phyloP scores from a whole-genome alignment of 2,888 invertebrate genomes.

The Habrosyne pyritoides region DNA sequence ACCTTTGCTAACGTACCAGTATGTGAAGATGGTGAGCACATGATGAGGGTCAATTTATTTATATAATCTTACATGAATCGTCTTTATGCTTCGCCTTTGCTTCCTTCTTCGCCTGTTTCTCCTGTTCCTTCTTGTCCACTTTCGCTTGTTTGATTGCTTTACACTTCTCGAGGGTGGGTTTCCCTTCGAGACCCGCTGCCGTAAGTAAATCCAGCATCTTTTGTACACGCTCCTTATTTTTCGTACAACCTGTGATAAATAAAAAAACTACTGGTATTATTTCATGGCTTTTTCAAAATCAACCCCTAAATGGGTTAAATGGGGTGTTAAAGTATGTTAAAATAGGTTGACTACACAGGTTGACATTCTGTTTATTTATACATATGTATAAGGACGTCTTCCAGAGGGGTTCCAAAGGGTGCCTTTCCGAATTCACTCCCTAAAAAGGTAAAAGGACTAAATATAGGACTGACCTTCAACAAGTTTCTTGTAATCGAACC shows the following conservation, averaged over 20 bases:
- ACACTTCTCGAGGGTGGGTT: conserved; percentile 76
- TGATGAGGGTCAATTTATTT: neutral
- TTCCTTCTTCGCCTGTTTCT: conserved; percentile 71
- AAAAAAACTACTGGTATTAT: no score
- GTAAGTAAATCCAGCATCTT: conserved; percentile 72
- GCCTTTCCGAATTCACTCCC: no score
- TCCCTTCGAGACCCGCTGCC: conserved; percentile 77
- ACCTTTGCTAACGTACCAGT: no score
- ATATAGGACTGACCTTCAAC: conserved; percentile 68
- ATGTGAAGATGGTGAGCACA: no score
- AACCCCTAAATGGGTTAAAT: no score
- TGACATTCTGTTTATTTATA: no score
- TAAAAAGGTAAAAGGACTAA: no score
- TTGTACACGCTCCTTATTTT: conserved; percentile 78
- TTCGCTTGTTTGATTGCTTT: conserved; percentile 70
- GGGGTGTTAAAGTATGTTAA: no score
- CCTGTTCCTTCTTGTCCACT: conserved; percentile 69
- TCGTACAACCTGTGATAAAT: conserved; percentile 68
- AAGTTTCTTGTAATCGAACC: conserved; percentile 79
- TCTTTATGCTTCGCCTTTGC: conserved; percentile 69
- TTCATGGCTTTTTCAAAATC: no score
- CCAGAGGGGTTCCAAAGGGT: no score
- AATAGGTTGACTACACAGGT: no score
- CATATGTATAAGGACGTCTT: no score
- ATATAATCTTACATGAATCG: conserved; percentile 39